A percentile compares a stretch with the other conserved stretches of the same genome.
Conservation (phyloP, 2,888 invertebrate species). For the Drosophila tripunctata region DNA sequence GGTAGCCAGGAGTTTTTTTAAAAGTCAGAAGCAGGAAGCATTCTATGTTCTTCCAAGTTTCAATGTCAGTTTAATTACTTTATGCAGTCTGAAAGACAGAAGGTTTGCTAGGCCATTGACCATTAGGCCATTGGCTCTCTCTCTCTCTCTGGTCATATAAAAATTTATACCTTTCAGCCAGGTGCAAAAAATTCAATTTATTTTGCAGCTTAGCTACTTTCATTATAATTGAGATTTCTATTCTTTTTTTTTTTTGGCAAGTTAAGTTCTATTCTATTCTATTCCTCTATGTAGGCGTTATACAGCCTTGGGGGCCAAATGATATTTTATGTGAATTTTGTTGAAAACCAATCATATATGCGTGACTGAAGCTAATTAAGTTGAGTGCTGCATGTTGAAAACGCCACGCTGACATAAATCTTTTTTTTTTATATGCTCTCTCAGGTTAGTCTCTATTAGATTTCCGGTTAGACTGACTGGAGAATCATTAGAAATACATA, state of each 20-base stretch:
- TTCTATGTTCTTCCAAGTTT: slow-evolving; percentile 80
- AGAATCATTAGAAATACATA: slow-evolving; percentile 27
- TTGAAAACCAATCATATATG: slow-evolving; percentile 66
- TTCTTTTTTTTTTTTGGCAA: neutral
- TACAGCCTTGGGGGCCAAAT: slow-evolving; percentile 49
- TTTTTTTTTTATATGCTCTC: slow-evolving; percentile 5
- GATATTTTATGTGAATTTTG: slow-evolving; percentile 2
- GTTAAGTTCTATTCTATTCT: slow-evolving; percentile 5
- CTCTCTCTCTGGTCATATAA: slow-evolving; percentile 13
- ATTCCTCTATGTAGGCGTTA: slow-evolving; percentile 35
- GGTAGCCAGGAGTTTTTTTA: slow-evolving; percentile 60
- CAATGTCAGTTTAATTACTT: slow-evolving; percentile 80
- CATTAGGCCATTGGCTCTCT: slow-evolving; percentile 58
- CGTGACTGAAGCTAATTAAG: slow-evolving; percentile 69
- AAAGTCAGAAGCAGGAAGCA: slow-evolving; percentile 75
- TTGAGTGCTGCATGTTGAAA: slow-evolving; percentile 63
- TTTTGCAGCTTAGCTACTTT: slow-evolving; percentile 20
- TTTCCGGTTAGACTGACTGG: slow-evolving; percentile 54
- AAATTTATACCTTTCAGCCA: slow-evolving; percentile 24
- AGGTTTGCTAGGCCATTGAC: slow-evolving; percentile 55
- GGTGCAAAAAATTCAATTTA: slow-evolving; percentile 46
- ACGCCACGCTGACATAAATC: slow-evolving; percentile 68
- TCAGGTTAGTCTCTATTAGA: slow-evolving; percentile 23
- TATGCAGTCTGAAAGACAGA: slow-evolving; percentile 63
- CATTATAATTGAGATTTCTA: slow-evolving; percentile 31